Evolutionary conservation across 2,797 vertebrate genomes (phyloP).

Genomic region (Tadarida brasiliensis): DNA sequence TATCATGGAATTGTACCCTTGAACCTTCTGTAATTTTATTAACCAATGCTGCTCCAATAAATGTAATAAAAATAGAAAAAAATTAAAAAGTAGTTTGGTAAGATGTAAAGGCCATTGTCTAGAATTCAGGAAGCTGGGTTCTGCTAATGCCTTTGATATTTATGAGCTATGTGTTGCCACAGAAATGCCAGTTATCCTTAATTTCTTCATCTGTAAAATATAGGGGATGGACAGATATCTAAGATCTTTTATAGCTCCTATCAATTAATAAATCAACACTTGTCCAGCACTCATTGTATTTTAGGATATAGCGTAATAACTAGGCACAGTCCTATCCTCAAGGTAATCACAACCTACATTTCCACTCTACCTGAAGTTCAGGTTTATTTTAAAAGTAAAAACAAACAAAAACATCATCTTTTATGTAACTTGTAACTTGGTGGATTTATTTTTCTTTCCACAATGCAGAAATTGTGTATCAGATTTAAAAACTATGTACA

Average conservation of each 20-base stretch:
- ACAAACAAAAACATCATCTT: neutral
- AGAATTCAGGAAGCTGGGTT: neutral
- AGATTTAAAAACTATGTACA: neutral
- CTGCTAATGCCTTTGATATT: neutral
- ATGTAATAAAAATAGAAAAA: too few species aligned
- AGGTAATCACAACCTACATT: neutral
- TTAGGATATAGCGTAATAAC: neutral
- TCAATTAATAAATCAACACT: neutral
- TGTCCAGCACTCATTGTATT: neutral
- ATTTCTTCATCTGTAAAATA: neutral
- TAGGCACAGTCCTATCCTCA: neutral
- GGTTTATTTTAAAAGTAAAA: slow-evolving; percentile 45
- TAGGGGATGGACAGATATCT: neutral
- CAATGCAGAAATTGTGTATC: neutral
- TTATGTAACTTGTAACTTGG: neutral
- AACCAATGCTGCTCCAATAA: too few species aligned
- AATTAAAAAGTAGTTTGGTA: neutral
- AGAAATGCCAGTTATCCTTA: neutral
- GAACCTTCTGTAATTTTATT: too few species aligned
- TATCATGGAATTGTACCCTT: too few species aligned
- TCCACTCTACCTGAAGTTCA: neutral
- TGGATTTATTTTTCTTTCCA: neutral
- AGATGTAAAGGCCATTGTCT: neutral
- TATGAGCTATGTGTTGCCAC: neutral
- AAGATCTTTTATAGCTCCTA: neutral